phyloP scores from a whole-genome alignment of 2,113 vertebrate genomes.

The Elgaria multicarinata region DNA sequence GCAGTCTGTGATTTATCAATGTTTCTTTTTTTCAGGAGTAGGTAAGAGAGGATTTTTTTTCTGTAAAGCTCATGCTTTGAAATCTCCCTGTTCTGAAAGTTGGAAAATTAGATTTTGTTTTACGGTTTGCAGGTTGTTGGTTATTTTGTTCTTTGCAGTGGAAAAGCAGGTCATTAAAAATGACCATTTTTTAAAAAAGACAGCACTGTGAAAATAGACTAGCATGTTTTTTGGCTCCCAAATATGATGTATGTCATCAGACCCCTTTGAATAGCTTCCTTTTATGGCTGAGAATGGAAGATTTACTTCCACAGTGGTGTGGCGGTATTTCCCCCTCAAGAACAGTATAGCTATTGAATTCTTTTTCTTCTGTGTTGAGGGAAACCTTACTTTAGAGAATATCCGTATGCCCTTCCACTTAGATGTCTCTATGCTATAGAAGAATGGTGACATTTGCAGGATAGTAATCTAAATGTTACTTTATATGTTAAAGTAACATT shows the following conservation, averaged over 20 bases:
- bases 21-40: not conserved
- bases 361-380: not conserved
- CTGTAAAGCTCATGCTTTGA: accelerated
- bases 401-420: constrained; percentile 26
- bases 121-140: not conserved
- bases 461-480: not conserved
- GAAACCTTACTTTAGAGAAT: constrained; percentile 36
- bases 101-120: not conserved
- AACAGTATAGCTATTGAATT: accelerated
- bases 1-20: not conserved
- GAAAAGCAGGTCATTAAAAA: not conserved
- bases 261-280: constrained; percentile 21
- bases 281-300: not conserved
- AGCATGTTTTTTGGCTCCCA: not conserved
- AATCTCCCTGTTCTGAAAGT: not conserved
- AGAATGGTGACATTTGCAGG: not conserved
- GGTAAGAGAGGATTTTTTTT: not conserved
- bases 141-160: not conserved
- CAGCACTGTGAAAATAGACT: constrained; percentile 3
- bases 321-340: not conserved
- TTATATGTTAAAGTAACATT: not conserved
- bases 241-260: not conserved
- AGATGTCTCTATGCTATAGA: constrained; percentile 19
- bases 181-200: not conserved
- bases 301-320: not conserved